Base-by-base conservation (phyloP, 2,797 vertebrate genomes). In the Uromys caudimaculatus region DNA sequence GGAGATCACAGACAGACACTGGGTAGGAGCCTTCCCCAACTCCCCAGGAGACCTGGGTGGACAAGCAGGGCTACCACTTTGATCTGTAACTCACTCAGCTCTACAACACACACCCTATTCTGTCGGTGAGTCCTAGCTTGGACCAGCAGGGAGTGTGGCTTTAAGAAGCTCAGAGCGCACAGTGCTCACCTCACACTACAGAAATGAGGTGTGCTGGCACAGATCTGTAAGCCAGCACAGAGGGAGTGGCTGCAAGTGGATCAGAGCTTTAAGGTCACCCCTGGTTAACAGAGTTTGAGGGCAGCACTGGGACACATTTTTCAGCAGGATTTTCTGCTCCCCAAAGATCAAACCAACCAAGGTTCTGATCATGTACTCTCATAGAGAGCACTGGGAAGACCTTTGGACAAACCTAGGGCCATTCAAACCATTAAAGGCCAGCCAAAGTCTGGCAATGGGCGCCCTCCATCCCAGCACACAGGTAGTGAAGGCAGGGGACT, bases 1-100 rank as follows among this genome's bases (percentile, higher is more conserved):
- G 54, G 41, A 81, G 27, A 27, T 54, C 84, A 78, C 9, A 91
- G 76, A 96, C 64, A 95, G 76, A 96, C 64, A 95, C 52, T 69
- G 44, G 60, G 90, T 35, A 73, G 41, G 67, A 87, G 47, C 52
- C 54, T 56, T 38, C 60, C 52, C 27, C 23, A 50, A 54, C 21
- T 12, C 67, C 79, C 38, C 62, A 44, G 27, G 5, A 50, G 12
- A 89, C 35, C 27, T 44, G 47, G 47, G 64, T 50, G 95, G 44
- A 97, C 32, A 78, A 93, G 64, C 10, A 54, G 73, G 79, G 19
- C 41, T 64, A 56, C 32, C 50, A 87, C 3, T 84, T 29, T 85
- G 87, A 81, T 67, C 67, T 71, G 16, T 12, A 50, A 64, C 32
- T 81, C 87, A 82, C 0, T 73, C 71, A n/a, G 47, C 58, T 73